Conservation (phyloP, 2,113 vertebrate genomes). For the Sander lucioperca region DNA sequence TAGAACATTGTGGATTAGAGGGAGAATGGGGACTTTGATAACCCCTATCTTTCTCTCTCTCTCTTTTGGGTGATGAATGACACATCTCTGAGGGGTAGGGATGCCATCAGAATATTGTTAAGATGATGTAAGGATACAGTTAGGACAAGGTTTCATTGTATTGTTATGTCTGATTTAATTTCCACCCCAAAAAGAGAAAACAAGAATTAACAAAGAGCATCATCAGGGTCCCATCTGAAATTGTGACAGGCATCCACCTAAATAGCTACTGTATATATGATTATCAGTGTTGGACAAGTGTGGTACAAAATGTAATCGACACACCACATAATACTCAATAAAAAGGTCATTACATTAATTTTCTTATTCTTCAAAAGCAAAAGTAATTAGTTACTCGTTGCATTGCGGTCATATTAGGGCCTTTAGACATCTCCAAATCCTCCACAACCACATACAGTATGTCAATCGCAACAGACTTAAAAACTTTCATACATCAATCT, state of each 20-base stretch:
- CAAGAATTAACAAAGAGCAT: neutral
- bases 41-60: neutral
- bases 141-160: neutral
- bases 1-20: constrained; percentile 56
- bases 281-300: neutral
- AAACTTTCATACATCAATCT: no score
- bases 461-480: no score
- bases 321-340: neutral
- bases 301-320: neutral
- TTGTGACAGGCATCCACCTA: neutral
- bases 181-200: neutral
- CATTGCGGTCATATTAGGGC: neutral
- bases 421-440: neutral
- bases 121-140: neutral
- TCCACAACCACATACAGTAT: neutral
- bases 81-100: constrained; percentile 13
- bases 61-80: constrained; percentile 1
- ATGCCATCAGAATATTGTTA: constrained; percentile 18
- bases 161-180: neutral
- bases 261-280: neutral
- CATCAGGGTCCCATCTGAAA: neutral
- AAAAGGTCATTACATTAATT: neutral
- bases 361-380: neutral
- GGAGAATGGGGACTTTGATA: constrained; percentile 45
- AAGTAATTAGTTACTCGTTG: neutral